A percentile compares a stretch with the other conserved stretches of the same genome.
Evolutionary conservation across 1,140 invertebrate genomes (phyloP).

Genomic region (Orussus abietinus): DNA sequence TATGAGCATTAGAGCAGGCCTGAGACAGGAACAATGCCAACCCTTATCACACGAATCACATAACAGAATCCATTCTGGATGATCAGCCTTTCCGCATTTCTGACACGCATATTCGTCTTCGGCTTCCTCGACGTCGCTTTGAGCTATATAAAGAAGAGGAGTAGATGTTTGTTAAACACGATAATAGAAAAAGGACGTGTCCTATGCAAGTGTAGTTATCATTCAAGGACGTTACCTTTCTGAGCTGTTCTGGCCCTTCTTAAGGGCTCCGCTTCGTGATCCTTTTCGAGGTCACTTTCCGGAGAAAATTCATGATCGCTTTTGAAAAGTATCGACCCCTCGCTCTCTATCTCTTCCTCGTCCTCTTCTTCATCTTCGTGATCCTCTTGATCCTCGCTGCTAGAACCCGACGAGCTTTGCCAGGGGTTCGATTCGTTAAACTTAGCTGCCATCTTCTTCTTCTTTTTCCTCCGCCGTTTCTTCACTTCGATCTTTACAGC

Average conservation of each 20-base stretch:
- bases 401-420: conserved; percentile 65
- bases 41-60: conserved; percentile 93
- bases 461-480: conserved; percentile 57
- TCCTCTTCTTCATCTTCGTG: conserved; percentile 66
- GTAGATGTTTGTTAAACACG: conserved; percentile 3
- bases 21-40: conserved; percentile 91
- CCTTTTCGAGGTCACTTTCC: conserved; percentile 64
- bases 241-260: conserved; percentile 67
- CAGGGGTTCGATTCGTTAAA: conserved; percentile 65
- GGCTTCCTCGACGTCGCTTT: conserved; percentile 54
- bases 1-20: conserved; percentile 85
- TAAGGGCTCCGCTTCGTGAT: conserved; percentile 56
- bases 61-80: conserved; percentile 93
- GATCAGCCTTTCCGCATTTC: conserved; percentile 83
- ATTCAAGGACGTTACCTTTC: conserved; percentile 42
- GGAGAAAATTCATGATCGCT: conserved; percentile 92
- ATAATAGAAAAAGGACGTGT: neutral
- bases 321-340: conserved; percentile 64
- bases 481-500: conserved; percentile 52
- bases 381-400: conserved; percentile 58
- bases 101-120: conserved; percentile 74
- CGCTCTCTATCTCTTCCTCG: conserved; percentile 60
- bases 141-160: conserved; percentile 48
- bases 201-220: neutral
- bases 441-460: conserved; percentile 53